A percentile compares a stretch with the other conserved stretches of the same genome.
Conservation (phyloP, 2,888 invertebrate genomes). For the Scelioninae gen. 1 region DNA sequence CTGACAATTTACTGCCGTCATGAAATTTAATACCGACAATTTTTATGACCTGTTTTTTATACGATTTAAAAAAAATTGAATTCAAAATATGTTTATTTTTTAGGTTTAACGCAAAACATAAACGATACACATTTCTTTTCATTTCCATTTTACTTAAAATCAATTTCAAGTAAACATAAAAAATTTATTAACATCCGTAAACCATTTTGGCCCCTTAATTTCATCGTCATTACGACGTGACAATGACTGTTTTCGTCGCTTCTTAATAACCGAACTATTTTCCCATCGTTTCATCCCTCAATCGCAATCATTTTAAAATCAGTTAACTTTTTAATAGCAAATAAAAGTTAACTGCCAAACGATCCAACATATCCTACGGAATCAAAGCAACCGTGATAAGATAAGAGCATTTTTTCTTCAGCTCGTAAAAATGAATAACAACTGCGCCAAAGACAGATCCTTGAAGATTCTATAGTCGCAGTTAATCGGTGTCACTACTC, state of each 20-base stretch:
- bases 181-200: background rate
- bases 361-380: conserved; percentile 16
- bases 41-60: too few relatives aligned
- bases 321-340: conserved; percentile 60
- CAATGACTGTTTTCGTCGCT: conserved; percentile 1
- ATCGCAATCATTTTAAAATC: conserved; percentile 36
- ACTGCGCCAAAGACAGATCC: conserved; percentile 41
- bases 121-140: too few relatives aligned
- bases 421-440: conserved; percentile 64
- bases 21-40: too few relatives aligned
- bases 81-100: too few relatives aligned
- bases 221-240: background rate
- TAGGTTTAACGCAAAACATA: too few relatives aligned
- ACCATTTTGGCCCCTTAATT: background rate
- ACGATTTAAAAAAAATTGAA: too few relatives aligned
- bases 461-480: conserved; percentile 53
- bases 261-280: background rate
- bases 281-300: conserved; percentile 1
- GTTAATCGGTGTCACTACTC: conserved; percentile 58
- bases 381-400: conserved; percentile 52
- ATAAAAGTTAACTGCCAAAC: conserved; percentile 62
- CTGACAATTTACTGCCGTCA: too few relatives aligned
- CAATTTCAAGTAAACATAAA: background rate
- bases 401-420: conserved; percentile 56
- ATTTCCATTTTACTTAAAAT: background rate